phyloP scores from a whole-genome alignment of 2,113 vertebrate species.

The Dolichotis patagonum region DNA sequence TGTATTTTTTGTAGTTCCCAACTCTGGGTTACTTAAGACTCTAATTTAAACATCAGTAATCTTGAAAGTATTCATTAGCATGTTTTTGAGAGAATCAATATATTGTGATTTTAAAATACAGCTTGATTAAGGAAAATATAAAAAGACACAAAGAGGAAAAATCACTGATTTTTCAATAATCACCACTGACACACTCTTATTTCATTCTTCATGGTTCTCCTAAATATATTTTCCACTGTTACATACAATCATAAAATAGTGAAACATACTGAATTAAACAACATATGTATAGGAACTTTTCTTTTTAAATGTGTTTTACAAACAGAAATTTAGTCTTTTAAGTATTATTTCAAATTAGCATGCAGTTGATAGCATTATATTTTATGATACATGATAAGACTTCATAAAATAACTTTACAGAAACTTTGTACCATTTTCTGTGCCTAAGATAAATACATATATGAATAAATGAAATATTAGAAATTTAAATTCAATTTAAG shows the following conservation, averaged over 20 bases:
- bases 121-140: neutral
- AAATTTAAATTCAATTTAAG: too few relatives aligned
- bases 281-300: neutral
- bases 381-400: neutral
- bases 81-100: neutral
- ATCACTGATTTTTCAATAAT: neutral
- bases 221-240: neutral
- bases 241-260: neutral
- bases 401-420: neutral
- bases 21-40: neutral
- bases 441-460: neutral
- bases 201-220: slow-evolving; percentile 35
- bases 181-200: neutral
- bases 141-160: neutral
- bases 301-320: neutral
- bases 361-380: neutral
- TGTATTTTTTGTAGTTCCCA: neutral
- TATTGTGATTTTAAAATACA: slow-evolving; percentile 28
- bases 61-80: neutral
- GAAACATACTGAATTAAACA: neutral
- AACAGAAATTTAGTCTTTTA: slow-evolving; percentile 9
- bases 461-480: neutral
- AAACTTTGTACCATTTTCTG: neutral
- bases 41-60: neutral
- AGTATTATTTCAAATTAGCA: neutral